Percentiles rank a stretch among this genome's conserved stretches.
These are phyloP conservation scores for Herpetotheres cachinnans DNA, from an alignment of 2,113 vertebrate genomes.

Conservation along the genomic window DNA sequence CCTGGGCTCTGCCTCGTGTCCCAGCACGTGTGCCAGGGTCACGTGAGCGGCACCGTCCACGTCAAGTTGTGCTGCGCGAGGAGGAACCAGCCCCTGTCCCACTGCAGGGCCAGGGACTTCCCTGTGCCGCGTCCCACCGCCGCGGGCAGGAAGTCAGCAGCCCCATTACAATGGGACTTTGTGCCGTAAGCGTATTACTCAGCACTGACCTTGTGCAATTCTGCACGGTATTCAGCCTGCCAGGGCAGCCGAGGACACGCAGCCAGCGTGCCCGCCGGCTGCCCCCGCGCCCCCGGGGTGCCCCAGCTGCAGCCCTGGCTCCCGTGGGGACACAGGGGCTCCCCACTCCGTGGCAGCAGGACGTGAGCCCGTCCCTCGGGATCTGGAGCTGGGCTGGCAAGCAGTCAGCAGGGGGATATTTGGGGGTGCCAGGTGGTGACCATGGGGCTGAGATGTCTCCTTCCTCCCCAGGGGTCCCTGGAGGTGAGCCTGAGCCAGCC, in stretches of 20 bases:
- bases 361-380: neutral
- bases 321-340: neutral
- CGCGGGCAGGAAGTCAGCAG: conserved; percentile 42
- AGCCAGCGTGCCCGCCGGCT: neutral
- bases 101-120: conserved; percentile 11
- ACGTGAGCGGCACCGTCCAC: neutral
- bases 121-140: conserved; percentile 21
- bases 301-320: neutral
- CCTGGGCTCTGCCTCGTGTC: conserved; percentile 29
- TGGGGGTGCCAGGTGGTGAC: fast-evolving
- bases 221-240: conserved; percentile 49
- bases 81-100: neutral
- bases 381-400: neutral
- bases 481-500: conserved; percentile 89
- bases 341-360: neutral
- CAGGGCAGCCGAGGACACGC: conserved; percentile 38
- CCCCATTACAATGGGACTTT: conserved; percentile 67
- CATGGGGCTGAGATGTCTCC: neutral
- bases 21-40: neutral
- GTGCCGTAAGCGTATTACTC: conserved; percentile 61
- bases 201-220: conserved; percentile 70
- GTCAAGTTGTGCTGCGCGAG: neutral
- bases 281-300: neutral
- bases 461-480: conserved; percentile 78
- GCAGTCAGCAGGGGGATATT: fast-evolving